Evolutionary conservation across 2,113 vertebrate species (phyloP).

Genomic region (Morone chrysops): DNA sequence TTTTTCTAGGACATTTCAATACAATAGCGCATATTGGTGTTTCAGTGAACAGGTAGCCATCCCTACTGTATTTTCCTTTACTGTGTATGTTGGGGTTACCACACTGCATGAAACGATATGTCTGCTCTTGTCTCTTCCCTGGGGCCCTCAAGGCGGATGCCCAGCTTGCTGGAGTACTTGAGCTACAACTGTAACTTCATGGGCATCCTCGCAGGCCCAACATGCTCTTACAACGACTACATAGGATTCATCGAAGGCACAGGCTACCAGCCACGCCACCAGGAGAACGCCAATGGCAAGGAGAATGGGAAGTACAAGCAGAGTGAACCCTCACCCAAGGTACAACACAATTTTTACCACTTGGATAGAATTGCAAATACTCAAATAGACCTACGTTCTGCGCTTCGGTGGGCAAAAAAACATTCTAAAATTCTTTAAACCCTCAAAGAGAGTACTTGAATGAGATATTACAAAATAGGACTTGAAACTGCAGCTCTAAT

Average conservation of each 20-base stretch:
- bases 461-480: background rate
- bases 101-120: background rate
- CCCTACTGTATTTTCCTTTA: background rate
- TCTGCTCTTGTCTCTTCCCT: background rate
- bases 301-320: slow-evolving; percentile 88
- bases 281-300: slow-evolving; percentile 88
- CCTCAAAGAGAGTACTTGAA: background rate
- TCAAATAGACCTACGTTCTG: background rate
- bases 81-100: too few species aligned
- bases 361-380: background rate
- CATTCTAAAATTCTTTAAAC: background rate
- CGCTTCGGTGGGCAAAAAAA: background rate
- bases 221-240: slow-evolving; percentile 99
- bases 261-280: slow-evolving; percentile 84
- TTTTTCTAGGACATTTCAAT: background rate
- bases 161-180: slow-evolving; percentile 95
- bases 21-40: background rate
- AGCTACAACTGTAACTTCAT: slow-evolving; percentile 99
- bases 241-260: slow-evolving; percentile 96
- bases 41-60: background rate
- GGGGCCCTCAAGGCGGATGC: slow-evolving; percentile 90
- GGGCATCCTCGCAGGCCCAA: slow-evolving; percentile 97
- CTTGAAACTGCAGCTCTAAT: slow-evolving; percentile 2
- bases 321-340: slow-evolving; percentile 93
- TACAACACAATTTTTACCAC: slow-evolving; percentile 62